Conservation (phyloP, 1,140 invertebrate genomes). For the Hesperophylax magnus region DNA sequence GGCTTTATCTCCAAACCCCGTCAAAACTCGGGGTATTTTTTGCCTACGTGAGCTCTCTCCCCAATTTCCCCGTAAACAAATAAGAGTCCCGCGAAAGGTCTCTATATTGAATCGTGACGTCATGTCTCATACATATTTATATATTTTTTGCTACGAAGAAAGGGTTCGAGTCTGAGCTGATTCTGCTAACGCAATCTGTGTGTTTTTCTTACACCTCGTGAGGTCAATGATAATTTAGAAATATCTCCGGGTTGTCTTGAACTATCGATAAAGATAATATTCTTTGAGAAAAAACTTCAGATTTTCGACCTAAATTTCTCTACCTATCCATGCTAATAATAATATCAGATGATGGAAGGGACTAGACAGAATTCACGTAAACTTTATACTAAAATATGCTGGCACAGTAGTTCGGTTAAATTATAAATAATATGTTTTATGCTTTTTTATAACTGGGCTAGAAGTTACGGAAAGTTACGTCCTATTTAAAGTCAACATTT, state of each 20-base stretch:
- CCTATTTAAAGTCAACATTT: too few relatives aligned
- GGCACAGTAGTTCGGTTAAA: too few relatives aligned
- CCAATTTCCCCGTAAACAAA: slow-evolving; percentile 31
- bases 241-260: not conserved
- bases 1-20: slow-evolving; percentile 11
- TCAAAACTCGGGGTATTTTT: slow-evolving; percentile 16
- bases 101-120: slow-evolving; percentile 35
- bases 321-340: too few relatives aligned
- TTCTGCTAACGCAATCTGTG: slow-evolving; percentile 4
- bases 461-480: too few relatives aligned
- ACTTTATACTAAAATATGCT: too few relatives aligned
- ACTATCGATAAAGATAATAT: slow-evolving; percentile 6
- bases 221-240: slow-evolving; percentile 30
- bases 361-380: too few relatives aligned
- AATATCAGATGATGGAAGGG: too few relatives aligned
- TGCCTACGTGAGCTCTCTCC: slow-evolving; percentile 12
- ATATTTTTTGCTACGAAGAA: slow-evolving; percentile 1
- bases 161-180: not conserved
- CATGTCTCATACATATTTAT: slow-evolving; percentile 28
- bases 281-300: not conserved
- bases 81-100: not conserved
- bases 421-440: too few relatives aligned
- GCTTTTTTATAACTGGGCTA: too few relatives aligned
- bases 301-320: not conserved
- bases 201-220: slow-evolving; percentile 6